These are phyloP conservation scores for Loripinus fragilis DNA, from an alignment of 2,888 invertebrate genomes.

Conservation along the genomic window DNA sequence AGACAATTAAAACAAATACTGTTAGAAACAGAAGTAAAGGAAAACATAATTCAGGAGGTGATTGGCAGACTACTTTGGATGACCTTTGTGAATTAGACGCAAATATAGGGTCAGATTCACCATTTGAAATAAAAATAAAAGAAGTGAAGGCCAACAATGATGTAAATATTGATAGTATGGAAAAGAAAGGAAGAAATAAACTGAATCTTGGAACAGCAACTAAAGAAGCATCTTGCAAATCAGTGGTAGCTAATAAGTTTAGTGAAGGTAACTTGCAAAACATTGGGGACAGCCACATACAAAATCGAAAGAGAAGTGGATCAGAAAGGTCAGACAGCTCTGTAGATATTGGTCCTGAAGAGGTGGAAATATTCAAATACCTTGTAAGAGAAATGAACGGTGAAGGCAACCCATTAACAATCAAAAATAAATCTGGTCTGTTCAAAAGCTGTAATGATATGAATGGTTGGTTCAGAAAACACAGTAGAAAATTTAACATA, in stretches of 20 bases:
- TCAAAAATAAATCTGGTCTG: background rate
- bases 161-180: too few species aligned
- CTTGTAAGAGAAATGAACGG: slow-evolving; percentile 22
- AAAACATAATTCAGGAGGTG: background rate
- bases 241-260: too few species aligned
- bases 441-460: background rate
- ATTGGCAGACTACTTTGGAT: background rate
- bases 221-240: too few species aligned
- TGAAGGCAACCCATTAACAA: background rate
- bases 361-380: slow-evolving; percentile 19
- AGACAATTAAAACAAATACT: background rate
- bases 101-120: too few species aligned
- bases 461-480: slow-evolving; percentile 38
- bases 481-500: slow-evolving; percentile 35
- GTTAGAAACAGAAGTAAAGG: background rate
- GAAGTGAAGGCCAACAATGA: too few species aligned
- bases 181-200: too few species aligned
- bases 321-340: background rate
- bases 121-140: too few species aligned
- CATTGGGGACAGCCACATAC: background rate
- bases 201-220: too few species aligned
- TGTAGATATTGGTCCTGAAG: slow-evolving; percentile 7
- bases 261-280: too few species aligned
- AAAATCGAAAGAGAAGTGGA: background rate
- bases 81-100: background rate